phyloP scores from a whole-genome alignment of 2,113 vertebrate species.

The Helogale parvula region DNA sequence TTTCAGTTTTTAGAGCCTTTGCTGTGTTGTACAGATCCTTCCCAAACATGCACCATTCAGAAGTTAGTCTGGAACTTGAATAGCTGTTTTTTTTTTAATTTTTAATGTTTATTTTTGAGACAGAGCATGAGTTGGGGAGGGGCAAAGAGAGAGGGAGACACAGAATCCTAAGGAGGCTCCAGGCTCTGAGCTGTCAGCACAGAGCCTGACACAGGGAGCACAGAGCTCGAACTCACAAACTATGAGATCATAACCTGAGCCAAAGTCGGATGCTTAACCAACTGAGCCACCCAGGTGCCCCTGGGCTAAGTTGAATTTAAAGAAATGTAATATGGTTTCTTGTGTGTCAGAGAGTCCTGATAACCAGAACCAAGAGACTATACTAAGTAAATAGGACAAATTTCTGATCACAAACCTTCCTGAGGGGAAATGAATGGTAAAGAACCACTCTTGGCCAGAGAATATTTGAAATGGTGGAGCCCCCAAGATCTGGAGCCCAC shows the following conservation, averaged over 20 bases:
- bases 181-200: no score
- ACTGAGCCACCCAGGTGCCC: no score
- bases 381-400: not conserved
- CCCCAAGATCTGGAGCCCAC: not conserved
- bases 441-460: not conserved
- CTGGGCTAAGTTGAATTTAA: not conserved
- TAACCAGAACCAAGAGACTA: not conserved
- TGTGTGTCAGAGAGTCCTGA: not conserved
- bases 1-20: not conserved
- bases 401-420: not conserved
- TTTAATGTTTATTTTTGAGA: no score
- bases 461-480: not conserved
- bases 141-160: no score
- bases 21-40: not conserved
- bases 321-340: not conserved
- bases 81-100: no score
- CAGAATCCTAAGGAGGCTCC: no score
- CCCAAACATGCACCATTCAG: not conserved
- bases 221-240: no score
- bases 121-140: no score
- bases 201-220: no score
- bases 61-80: not conserved
- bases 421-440: not conserved
- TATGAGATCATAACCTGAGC: no score
- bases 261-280: no score